These are phyloP conservation scores for Fratercula arctica DNA, from an alignment of 2,797 vertebrate genomes.

Conservation along the genomic window DNA sequence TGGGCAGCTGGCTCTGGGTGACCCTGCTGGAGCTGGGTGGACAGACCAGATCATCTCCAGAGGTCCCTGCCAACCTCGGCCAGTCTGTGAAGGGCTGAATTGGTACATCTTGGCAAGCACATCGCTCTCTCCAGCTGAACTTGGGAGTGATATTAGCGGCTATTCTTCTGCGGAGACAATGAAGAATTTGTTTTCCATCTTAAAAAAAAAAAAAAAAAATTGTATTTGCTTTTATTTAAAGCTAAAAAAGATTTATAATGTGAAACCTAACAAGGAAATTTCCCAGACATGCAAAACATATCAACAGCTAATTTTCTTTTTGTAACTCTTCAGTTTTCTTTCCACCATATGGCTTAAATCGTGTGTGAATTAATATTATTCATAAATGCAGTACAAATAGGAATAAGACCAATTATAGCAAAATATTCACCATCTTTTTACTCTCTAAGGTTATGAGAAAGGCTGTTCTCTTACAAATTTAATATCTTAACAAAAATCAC, in stretches of 20 bases:
- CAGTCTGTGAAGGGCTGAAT: background rate
- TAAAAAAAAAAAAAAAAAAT: background rate
- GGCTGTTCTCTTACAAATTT: background rate
- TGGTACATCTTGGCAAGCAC: background rate
- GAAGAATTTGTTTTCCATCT: background rate
- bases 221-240: background rate
- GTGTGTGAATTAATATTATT: constrained; percentile 36
- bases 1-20: background rate
- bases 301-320: background rate
- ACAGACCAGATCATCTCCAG: too few relatives aligned
- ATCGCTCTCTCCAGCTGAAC: background rate
- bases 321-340: constrained; percentile 1
- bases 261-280: background rate
- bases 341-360: background rate
- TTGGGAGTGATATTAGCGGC: background rate
- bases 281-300: background rate
- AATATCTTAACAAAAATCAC: background rate
- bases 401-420: background rate
- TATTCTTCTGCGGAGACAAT: background rate
- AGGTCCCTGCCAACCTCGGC: background rate
- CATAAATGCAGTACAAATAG: constrained; percentile 21
- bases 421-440: constrained; percentile 5
- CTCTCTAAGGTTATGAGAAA: background rate
- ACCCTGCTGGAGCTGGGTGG: background rate
- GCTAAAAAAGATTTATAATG: background rate